A percentile compares a stretch with the other conserved stretches of the same genome.
These are phyloP conservation scores for Halcyon malimbica DNA, from an alignment of 2,113 vertebrate species.

Conservation along the genomic window DNA sequence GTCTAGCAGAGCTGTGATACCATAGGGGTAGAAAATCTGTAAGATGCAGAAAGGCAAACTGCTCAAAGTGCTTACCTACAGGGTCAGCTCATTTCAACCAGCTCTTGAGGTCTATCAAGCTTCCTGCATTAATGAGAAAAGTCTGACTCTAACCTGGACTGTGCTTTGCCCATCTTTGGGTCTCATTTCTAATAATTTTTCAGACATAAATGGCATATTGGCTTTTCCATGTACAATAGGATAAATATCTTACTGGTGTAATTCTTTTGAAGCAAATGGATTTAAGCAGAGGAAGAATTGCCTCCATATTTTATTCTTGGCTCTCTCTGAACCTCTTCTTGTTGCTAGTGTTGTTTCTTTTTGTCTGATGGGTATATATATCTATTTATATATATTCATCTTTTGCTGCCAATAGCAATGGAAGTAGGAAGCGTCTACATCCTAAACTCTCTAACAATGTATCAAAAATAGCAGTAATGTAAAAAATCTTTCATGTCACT, in stretches of 20 bases:
- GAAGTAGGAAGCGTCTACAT: background rate
- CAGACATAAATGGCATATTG: background rate
- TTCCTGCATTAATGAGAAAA: background rate
- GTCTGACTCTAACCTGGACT: background rate
- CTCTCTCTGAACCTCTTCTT: background rate
- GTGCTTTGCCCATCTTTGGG: background rate
- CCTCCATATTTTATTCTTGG: background rate
- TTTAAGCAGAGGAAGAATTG: background rate
- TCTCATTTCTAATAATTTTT: background rate
- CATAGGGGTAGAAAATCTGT: background rate
- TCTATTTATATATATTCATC: background rate
- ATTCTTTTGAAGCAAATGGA: background rate
- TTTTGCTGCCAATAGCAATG: background rate
- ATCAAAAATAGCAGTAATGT: background rate
- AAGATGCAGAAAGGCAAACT: background rate
- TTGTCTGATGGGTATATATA: background rate
- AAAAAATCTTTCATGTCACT: background rate
- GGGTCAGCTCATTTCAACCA: background rate
- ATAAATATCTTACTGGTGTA: background rate
- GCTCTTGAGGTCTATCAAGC: background rate
- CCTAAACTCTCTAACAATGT: background rate
- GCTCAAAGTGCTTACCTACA: background rate
- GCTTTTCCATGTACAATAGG: background rate
- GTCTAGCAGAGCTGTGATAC: background rate
- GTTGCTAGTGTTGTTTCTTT: background rate